Conservation (phyloP, 2,797 vertebrate genomes). For the Adrianichthys oophorus region DNA sequence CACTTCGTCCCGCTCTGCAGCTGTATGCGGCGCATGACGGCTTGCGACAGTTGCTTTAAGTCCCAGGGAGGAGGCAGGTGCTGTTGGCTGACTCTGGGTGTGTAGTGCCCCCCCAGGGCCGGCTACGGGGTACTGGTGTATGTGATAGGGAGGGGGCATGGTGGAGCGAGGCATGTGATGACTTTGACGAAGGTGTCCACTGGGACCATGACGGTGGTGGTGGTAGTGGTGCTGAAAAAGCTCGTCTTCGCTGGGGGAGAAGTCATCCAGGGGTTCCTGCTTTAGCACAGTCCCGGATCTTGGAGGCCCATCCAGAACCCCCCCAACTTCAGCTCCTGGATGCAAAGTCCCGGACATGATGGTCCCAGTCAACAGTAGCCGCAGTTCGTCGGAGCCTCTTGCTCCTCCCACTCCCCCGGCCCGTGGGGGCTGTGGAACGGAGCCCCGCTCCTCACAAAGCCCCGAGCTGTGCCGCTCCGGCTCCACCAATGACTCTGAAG, state of each 20-base stretch:
- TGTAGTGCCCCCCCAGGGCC: constrained; percentile 75
- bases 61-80: constrained; percentile 62
- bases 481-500: constrained; percentile 77
- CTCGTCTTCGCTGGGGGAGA: constrained; percentile 80
- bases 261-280: constrained; percentile 92
- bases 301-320: constrained; percentile 73
- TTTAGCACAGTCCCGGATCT: constrained; percentile 84
- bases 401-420: constrained; percentile 68
- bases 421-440: constrained; percentile 79
- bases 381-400: constrained; percentile 77
- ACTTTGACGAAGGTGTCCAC: constrained; percentile 81
- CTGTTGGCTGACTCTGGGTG: constrained; percentile 69
- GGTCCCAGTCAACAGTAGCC: constrained; percentile 78
- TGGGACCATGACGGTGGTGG: constrained; percentile 77
- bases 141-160: constrained; percentile 92
- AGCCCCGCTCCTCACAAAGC: constrained; percentile 82
- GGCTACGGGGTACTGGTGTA: constrained; percentile 83
- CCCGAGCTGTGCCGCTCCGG: constrained; percentile 77
- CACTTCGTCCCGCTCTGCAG: constrained; percentile 75
- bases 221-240: constrained; percentile 84
- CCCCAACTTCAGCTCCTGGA: constrained; percentile 67
- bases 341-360: constrained; percentile 67
- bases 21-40: constrained; percentile 43
- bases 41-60: constrained; percentile 72
- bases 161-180: constrained; percentile 82